Percentiles rank a stretch among this genome's conserved stretches.
Conservation (phyloP, 2,888 invertebrate genomes). For the Hybos culiciformis region DNA sequence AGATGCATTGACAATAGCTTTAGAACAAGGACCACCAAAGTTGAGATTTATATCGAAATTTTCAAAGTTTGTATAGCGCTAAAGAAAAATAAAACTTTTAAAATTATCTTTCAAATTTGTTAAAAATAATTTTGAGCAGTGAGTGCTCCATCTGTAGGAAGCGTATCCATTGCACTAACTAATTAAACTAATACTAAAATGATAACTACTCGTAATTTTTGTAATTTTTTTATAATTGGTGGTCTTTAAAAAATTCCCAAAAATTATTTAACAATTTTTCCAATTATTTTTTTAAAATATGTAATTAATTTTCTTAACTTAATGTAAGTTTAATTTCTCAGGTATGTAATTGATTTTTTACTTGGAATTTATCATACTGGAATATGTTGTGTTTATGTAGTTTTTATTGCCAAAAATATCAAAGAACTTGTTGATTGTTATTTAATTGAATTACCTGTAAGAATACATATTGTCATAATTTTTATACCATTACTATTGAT, state of each 20-base stretch:
- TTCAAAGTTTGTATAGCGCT: slow-evolving; percentile 31
- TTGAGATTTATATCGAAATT: slow-evolving; percentile 47
- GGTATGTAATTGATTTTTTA: slow-evolving; percentile 58
- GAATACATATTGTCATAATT: slow-evolving; percentile 41
- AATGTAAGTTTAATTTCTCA: slow-evolving; percentile 28
- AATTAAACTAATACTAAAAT: too few relatives aligned
- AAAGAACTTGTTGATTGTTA: slow-evolving; percentile 48
- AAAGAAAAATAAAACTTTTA: not conserved
- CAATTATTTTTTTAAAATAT: too few relatives aligned
- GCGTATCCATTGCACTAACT: too few relatives aligned
- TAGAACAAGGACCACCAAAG: slow-evolving; percentile 56
- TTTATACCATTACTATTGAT: slow-evolving; percentile 57
- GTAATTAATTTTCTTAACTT: not conserved
- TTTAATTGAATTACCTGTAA: slow-evolving; percentile 32
- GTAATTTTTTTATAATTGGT: too few relatives aligned
- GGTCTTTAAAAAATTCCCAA: too few relatives aligned
- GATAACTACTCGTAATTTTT: too few relatives aligned
- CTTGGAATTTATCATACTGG: slow-evolving; percentile 84
- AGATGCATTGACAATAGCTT: slow-evolving; percentile 63
- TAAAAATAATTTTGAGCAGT: too few relatives aligned
- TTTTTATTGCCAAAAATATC: slow-evolving; percentile 84
- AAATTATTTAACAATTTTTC: too few relatives aligned
- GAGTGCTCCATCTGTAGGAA: too few relatives aligned
- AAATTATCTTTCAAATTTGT: not conserved
- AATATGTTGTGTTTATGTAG: slow-evolving; percentile 90